A percentile compares a stretch with the other conserved stretches of the same genome.
Conservation (phyloP, 2,797 vertebrate genomes). For the Uromys caudimaculatus region DNA sequence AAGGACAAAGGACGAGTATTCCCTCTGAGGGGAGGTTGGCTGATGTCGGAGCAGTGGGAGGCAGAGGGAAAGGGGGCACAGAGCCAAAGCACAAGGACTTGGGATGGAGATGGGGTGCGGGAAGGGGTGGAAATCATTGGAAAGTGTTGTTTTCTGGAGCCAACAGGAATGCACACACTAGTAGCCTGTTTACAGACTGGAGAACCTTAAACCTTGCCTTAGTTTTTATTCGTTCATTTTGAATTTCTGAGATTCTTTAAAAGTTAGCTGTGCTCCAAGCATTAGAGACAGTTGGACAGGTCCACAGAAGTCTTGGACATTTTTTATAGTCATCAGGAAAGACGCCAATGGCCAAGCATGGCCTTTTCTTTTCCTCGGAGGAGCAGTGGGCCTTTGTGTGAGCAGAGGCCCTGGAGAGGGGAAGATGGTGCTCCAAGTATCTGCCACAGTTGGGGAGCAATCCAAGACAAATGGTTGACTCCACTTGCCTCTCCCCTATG, state of each 20-base stretch:
- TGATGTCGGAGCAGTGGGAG: neutral
- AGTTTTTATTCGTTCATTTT: neutral
- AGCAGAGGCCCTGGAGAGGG: neutral
- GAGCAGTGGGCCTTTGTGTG: neutral
- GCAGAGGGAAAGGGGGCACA: neutral
- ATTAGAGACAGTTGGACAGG: neutral
- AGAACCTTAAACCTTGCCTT: neutral
- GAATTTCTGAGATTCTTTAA: neutral
- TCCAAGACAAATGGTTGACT: neutral
- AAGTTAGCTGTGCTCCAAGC: neutral
- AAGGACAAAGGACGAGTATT: neutral
- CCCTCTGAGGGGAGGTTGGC: neutral
- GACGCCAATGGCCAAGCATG: neutral
- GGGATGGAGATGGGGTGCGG: too few relatives aligned
- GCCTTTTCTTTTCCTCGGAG: neutral
- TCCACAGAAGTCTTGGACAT: slow-evolving; percentile 15
- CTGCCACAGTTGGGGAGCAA: neutral
- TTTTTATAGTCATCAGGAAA: neutral
- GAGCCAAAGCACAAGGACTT: neutral
- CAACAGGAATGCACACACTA: neutral
- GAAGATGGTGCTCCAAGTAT: neutral
- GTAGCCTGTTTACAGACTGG: neutral
- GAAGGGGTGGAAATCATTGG: too few relatives aligned
- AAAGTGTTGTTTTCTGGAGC: neutral
- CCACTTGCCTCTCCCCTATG: neutral